A percentile compares a stretch with the other conserved stretches of the same genome.
Conservation (phyloP, 1,140 invertebrate genomes). For the Lepidurus couesii region DNA sequence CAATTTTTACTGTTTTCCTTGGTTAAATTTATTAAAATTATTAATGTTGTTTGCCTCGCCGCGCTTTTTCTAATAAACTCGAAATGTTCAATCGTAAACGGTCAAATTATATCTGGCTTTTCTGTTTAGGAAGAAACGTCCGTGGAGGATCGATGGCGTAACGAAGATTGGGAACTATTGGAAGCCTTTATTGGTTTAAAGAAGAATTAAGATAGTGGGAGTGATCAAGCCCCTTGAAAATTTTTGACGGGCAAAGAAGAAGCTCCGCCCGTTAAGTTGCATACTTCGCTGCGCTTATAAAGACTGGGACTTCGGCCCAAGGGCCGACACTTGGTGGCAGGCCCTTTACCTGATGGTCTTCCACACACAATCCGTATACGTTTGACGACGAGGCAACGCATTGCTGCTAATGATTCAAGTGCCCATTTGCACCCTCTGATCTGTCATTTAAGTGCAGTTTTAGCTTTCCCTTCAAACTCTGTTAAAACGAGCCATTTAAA, state of each 20-base stretch:
- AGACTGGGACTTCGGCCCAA: conserved; percentile 17
- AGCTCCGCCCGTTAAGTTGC: conserved; percentile 12
- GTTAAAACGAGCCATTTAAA: no score
- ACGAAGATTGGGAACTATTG: not conserved
- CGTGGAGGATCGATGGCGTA: not conserved
- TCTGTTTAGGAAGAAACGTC: not conserved
- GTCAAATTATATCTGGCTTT: no score
- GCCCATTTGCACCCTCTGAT: not conserved
- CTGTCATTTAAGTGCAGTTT: not conserved
- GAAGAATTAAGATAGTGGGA: not conserved
- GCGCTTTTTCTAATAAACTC: no score
- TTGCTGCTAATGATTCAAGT: not conserved
- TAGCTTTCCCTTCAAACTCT: not conserved
- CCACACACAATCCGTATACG: conserved; percentile 15
- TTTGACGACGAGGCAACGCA: not conserved
- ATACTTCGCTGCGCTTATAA: conserved; percentile 1
- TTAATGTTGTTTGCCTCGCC: no score
- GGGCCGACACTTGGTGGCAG: conserved; percentile 20
- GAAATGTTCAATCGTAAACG: no score
- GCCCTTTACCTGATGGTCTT: conserved; percentile 1
- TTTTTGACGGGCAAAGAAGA: not conserved
- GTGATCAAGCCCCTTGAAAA: not conserved
- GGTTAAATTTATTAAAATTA: no score
- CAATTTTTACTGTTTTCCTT: no score
- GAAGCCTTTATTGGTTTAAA: not conserved